Conservation (phyloP, 2,797 vertebrate species). For the Naso thynnoides region DNA sequence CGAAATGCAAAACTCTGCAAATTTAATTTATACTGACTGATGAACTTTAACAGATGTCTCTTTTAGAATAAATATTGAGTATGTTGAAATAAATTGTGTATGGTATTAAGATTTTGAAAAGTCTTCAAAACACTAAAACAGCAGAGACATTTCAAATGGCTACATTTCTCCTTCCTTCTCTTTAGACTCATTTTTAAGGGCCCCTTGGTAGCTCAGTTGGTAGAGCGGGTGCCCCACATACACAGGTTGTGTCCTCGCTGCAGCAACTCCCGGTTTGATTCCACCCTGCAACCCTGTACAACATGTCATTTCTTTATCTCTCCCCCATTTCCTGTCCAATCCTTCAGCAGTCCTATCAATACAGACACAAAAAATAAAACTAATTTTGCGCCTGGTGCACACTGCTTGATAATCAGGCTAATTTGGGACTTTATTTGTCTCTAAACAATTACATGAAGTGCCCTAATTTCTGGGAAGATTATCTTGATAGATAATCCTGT, state of each 20-base stretch:
- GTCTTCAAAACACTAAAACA: neutral
- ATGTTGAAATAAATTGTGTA: neutral
- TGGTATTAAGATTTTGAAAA: too few species aligned
- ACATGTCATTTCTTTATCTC: too few species aligned
- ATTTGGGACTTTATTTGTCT: neutral
- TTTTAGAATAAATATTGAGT: neutral
- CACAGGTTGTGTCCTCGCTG: too few species aligned
- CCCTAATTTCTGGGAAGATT: neutral
- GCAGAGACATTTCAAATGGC: neutral
- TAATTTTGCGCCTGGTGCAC: neutral
- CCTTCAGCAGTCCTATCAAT: too few species aligned
- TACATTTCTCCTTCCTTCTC: neutral
- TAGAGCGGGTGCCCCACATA: too few species aligned
- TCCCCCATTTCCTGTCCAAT: too few species aligned
- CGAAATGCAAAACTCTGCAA: neutral
- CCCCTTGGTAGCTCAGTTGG: too few species aligned
- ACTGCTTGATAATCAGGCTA: neutral
- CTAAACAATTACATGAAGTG: neutral
- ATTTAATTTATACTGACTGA: neutral
- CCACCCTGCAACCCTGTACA: too few species aligned
- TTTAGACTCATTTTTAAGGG: too few species aligned
- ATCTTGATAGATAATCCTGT: neutral
- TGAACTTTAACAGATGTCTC: neutral
- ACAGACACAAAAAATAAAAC: too few species aligned
- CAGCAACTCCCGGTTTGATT: too few species aligned